A percentile compares a stretch with the other conserved stretches of the same genome.
Conservation (phyloP, 2,797 vertebrate genomes). For the Pseudochirops corinnae region DNA sequence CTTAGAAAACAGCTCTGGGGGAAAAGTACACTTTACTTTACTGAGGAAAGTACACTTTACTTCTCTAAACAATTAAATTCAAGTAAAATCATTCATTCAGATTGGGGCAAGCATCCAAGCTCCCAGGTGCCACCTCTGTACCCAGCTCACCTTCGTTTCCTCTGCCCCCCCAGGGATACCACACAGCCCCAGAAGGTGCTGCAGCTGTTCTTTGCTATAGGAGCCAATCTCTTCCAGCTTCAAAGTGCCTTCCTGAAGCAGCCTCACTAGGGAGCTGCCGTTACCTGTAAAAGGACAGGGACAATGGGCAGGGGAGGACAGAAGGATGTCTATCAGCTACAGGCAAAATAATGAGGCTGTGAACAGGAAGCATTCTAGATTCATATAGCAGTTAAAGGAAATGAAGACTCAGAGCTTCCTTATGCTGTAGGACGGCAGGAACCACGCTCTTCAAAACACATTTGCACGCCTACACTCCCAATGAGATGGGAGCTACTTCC, state of each 20-base stretch:
- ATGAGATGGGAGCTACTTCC: neutral
- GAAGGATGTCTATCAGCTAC: neutral
- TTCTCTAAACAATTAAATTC: neutral
- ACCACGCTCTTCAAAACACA: neutral
- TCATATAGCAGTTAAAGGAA: neutral
- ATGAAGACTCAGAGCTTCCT: neutral
- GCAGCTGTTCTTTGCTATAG: conserved; percentile 90
- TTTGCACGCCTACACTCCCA: neutral
- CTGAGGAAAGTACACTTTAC: neutral
- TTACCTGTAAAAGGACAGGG: conserved; percentile 86
- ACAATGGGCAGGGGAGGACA: neutral
- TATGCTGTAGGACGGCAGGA: neutral
- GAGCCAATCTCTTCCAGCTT: conserved; percentile 90
- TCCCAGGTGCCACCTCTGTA: neutral
- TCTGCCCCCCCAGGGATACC: conserved; percentile 81
- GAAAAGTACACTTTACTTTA: neutral
- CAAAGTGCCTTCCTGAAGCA: conserved; percentile 92
- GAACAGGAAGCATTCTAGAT: neutral
- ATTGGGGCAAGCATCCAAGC: neutral
- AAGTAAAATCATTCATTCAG: neutral
- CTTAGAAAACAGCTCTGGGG: neutral
- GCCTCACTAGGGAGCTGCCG: conserved; percentile 90
- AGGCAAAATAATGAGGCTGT: neutral
- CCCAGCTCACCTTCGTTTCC: conserved; percentile 88
- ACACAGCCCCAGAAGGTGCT: conserved; percentile 88